Evolutionary conservation across 2,888 invertebrate genomes (phyloP).

Genomic region (Polyploca ridens): DNA sequence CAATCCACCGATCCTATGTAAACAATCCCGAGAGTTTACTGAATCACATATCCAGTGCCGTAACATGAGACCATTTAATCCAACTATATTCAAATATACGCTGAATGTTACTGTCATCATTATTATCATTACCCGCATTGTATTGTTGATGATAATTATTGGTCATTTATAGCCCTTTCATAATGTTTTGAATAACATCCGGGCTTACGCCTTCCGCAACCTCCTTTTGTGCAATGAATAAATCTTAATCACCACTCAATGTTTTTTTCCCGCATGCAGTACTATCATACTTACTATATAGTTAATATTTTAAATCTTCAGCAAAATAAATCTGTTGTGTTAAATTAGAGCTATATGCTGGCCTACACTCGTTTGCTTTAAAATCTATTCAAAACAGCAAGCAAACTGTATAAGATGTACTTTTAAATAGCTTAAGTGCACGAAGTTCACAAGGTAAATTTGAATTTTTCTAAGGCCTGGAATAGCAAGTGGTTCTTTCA

Average conservation of each 20-base stretch:
- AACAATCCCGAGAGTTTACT: slow-evolving; percentile 52
- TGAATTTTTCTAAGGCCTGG: slow-evolving; percentile 38
- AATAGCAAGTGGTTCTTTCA: slow-evolving; percentile 44
- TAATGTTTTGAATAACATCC: slow-evolving; percentile 5
- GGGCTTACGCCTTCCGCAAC: slow-evolving; percentile 4
- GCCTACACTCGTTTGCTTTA: no score
- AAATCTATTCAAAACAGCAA: background rate
- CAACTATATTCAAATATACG: background rate
- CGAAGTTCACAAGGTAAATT: slow-evolving; percentile 28
- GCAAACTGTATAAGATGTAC: background rate
- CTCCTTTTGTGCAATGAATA: background rate
- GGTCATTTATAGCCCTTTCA: slow-evolving; percentile 4
- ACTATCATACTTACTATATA: background rate
- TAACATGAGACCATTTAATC: slow-evolving; percentile 38
- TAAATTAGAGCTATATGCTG: background rate
- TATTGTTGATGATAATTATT: background rate
- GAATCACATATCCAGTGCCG: slow-evolving; percentile 37
- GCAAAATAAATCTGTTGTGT: background rate
- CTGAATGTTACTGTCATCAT: background rate
- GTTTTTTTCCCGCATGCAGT: background rate
- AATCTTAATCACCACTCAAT: background rate
- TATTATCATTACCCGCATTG: background rate
- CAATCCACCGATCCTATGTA: slow-evolving; percentile 71
- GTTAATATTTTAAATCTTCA: background rate
- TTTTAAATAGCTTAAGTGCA: slow-evolving; percentile 2